These are phyloP conservation scores for Cyphomyrmex costatus DNA, from an alignment of 1,140 invertebrate species.

Conservation along the genomic window DNA sequence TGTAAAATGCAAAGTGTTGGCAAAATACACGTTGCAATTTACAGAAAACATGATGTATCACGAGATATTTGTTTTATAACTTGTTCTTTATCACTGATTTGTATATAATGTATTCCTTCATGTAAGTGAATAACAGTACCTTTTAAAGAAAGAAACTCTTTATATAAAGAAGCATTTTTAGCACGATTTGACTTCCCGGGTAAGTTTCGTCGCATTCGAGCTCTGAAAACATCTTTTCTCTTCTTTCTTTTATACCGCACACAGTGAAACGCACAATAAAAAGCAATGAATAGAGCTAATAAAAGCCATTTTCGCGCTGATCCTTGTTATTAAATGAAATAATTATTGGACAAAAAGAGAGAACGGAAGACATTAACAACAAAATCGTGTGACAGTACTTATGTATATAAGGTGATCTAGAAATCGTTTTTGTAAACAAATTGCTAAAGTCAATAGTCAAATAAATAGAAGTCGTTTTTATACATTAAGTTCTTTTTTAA, in stretches of 20 bases:
- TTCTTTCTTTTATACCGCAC: neutral
- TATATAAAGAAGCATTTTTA: slow-evolving; percentile 8
- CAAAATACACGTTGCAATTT: slow-evolving; percentile 7
- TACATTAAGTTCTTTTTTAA: neutral
- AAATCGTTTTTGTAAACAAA: neutral
- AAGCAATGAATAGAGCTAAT: slow-evolving; percentile 27
- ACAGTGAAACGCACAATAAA: slow-evolving; percentile 13
- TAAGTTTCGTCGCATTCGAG: neutral
- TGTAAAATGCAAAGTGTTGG: neutral
- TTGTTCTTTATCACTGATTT: neutral
- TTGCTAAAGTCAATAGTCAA: neutral
- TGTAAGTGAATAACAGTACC: neutral
- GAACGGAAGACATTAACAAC: neutral
- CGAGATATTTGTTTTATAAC: neutral
- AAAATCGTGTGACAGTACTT: neutral
- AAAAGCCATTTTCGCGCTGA: slow-evolving; percentile 19
- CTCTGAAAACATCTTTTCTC: slow-evolving; percentile 34
- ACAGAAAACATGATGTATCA: neutral
- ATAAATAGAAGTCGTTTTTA: neutral
- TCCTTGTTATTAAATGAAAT: slow-evolving; percentile 11
- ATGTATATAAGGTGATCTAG: neutral
- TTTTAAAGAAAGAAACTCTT: neutral
- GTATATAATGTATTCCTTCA: neutral
- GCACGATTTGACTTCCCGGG: neutral
- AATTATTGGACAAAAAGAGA: neutral